Evolutionary conservation across 2,888 invertebrate species (phyloP).

Genomic region (Tinea trinotella): DNA sequence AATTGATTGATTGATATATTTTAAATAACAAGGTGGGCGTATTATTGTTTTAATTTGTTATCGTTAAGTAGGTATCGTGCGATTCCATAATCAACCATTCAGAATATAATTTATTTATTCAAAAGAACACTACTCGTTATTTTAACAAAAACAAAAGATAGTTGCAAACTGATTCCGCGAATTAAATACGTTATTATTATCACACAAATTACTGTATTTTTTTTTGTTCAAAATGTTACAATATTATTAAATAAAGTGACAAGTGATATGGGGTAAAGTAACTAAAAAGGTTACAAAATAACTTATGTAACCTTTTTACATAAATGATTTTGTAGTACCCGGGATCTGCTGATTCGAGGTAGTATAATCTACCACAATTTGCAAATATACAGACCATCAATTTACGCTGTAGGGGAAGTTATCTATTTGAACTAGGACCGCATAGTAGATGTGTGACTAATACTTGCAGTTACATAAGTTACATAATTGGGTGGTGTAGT

Average conservation of each 20-base stretch:
- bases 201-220: not conserved
- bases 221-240: not conserved
- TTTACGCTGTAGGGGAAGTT: too few species aligned
- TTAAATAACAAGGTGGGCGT: slow-evolving; percentile 6
- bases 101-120: not conserved
- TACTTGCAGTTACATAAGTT: too few species aligned
- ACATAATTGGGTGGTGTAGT: too few species aligned
- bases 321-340: too few species aligned
- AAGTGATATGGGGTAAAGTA: not conserved
- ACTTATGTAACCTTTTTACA: too few species aligned
- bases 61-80: not conserved
- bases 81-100: not conserved
- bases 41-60: not conserved
- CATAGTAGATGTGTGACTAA: too few species aligned
- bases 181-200: slow-evolving; percentile 4
- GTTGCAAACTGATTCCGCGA: not conserved
- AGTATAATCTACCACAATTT: too few species aligned
- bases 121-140: not conserved
- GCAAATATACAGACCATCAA: too few species aligned
- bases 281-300: too few species aligned
- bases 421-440: too few species aligned
- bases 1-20: too few species aligned
- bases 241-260: not conserved
- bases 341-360: too few species aligned
- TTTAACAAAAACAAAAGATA: slow-evolving; percentile 2